Evolutionary conservation across 1,140 invertebrate species (phyloP), one percentile per base, ranked within the genome.

Genomic region (Pseudomyrmex flavicornis): DNA sequence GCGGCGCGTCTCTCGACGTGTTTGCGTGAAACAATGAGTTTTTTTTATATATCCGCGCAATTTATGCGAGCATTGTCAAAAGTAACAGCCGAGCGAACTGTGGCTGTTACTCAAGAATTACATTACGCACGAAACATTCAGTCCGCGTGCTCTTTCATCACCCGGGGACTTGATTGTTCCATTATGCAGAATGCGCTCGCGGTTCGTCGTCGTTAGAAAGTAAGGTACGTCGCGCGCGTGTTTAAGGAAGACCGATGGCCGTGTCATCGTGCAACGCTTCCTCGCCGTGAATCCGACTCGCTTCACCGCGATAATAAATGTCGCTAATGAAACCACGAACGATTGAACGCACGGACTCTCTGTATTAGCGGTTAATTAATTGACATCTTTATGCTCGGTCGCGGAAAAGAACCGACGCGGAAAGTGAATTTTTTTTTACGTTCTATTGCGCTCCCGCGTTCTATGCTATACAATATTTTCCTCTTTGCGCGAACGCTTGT

Each of bases 151-250:
- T 35, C 85, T 88, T 88, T 88, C 86, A 82, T 84, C 86, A 88
- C 68, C 59, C 59, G 9, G 65, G 54, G 15, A 35, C 35, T 48
- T 84, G 86, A 88, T 88, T 88, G 86, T 88, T 88, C 85, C 77
- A 76, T 87, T 79, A 59, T 63, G 58, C 66, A 77, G 85, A 87
- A 59, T 66, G 58, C 72, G 63, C 82, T 63, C 63, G 82, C 65
- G 76, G 66, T 83, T 56, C 70, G 66, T 84, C 74, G 72, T 84
- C 86, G 83, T 84, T 88, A 84, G 86, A 88, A 88, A 88, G 86
- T 74, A 77, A 52, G 69, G 63, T 66, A 58, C 48, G 44, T 56
- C 56, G 56, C 74, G 17, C 52, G 17, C 52, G 70, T 62, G 58
- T 59, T 58, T 74, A 79, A 66, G 52, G 77, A 86, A 68, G 82